phyloP scores from a whole-genome alignment of 2,797 vertebrate species.

The Euphonia xanthogaster region DNA sequence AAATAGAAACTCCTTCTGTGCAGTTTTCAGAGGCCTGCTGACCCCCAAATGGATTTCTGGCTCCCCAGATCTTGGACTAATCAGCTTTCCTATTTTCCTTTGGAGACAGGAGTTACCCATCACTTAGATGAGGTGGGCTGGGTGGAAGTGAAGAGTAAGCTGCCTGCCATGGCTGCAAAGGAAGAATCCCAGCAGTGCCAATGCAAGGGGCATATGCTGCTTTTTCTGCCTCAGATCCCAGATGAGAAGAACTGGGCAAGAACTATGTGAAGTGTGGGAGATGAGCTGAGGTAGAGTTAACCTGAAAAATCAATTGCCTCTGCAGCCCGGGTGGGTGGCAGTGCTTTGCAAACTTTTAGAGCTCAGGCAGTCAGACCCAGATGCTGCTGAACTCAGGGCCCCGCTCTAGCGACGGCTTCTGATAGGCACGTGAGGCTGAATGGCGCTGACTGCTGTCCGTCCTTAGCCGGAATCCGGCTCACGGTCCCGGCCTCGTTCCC shows the following conservation, averaged over 20 bases:
- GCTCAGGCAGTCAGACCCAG: not conserved
- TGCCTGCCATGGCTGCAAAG: not conserved
- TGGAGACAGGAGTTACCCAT: not conserved
- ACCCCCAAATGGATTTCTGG: not conserved
- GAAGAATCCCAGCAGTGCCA: not conserved
- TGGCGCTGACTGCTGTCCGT: not conserved
- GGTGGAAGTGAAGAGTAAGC: not conserved
- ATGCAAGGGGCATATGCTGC: not conserved
- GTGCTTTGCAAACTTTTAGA: not conserved
- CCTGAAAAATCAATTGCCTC: not conserved
- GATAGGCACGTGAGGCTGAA: accelerated
- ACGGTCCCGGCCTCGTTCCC: accelerated
- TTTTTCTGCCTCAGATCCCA: not conserved
- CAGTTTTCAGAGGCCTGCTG: not conserved
- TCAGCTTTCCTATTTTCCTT: not conserved
- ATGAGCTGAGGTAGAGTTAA: not conserved
- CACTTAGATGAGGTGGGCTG: not conserved
- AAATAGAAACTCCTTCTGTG: not conserved
- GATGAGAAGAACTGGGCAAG: not conserved
- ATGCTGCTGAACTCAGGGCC: not conserved
- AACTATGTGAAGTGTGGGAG: not conserved
- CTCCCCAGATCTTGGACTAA: not conserved
- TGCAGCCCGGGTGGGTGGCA: not conserved
- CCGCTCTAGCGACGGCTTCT: not conserved
- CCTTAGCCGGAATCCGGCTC: not conserved